phyloP scores from a whole-genome alignment of 2,888 invertebrate genomes.

The Alloplasta piceator region DNA sequence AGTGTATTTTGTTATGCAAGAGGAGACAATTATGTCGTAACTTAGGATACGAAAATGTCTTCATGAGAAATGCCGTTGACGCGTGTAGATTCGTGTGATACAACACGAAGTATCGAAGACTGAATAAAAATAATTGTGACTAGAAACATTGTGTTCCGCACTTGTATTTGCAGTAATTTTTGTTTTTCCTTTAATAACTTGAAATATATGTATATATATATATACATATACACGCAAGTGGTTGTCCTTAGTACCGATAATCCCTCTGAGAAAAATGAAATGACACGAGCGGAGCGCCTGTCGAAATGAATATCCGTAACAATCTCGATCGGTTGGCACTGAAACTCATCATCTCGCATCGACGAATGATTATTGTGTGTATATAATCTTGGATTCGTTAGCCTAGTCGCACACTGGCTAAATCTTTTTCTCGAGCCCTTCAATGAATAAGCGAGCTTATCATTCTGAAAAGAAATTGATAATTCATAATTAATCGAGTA shows the following conservation, averaged over 20 bases:
- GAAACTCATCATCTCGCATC: neutral
- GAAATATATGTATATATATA: neutral
- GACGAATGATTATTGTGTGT: constrained; percentile 11
- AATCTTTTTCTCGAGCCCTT: constrained; percentile 20
- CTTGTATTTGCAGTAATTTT: constrained; percentile 23
- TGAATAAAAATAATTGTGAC: constrained; percentile 59
- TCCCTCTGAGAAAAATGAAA: constrained; percentile 20
- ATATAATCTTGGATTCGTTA: constrained; percentile 33
- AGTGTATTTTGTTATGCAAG: neutral
- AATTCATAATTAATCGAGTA: too few species aligned
- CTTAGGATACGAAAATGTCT: constrained; percentile 28
- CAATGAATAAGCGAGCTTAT: constrained; percentile 67
- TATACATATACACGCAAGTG: neutral
- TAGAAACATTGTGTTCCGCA: constrained; percentile 51
- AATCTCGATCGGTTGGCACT: constrained; percentile 51
- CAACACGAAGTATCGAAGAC: constrained; percentile 43
- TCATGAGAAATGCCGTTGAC: constrained; percentile 28
- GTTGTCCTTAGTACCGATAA: constrained; percentile 11
- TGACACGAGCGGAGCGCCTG: neutral
- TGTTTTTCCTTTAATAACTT: neutral
- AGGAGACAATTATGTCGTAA: constrained; percentile 12
- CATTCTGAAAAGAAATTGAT: constrained; percentile 62
- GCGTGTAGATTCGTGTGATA: constrained; percentile 21
- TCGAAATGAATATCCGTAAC: constrained; percentile 23
- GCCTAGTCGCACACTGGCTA: too few species aligned